These are phyloP conservation scores for Ovibos moschatus DNA, from an alignment of 2,113 vertebrate species.

Conservation along the genomic window DNA sequence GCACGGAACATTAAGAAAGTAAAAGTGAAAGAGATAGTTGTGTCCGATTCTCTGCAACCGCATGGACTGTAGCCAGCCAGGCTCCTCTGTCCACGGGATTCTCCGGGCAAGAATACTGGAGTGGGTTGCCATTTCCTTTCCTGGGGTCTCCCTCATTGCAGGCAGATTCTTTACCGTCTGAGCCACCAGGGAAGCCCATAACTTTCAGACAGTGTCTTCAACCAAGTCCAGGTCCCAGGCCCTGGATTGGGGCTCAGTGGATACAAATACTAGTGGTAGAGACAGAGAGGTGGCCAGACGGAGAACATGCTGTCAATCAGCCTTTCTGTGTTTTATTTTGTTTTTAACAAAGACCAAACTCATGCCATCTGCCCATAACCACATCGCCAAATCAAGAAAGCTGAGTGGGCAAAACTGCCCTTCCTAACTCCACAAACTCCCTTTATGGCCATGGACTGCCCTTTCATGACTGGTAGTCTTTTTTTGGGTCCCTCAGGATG, in stretches of 20 bases:
- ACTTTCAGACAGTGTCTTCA: not conserved
- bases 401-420: not conserved
- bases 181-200: not conserved
- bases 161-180: not conserved
- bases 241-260: not conserved
- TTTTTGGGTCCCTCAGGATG: not conserved
- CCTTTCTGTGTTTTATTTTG: not conserved
- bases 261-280: not conserved
- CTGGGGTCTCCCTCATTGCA: not conserved
- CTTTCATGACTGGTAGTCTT: not conserved
- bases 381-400: not conserved
- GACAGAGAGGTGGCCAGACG: not conserved
- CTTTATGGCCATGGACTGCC: not conserved
- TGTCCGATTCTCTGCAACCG: accelerated
- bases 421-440: not conserved
- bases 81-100: not conserved
- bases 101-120: not conserved
- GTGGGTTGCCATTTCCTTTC: not conserved
- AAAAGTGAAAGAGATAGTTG: not conserved
- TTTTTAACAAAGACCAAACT: not conserved
- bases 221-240: not conserved
- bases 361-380: not conserved
- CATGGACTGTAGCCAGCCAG: not conserved
- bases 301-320: not conserved
- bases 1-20: not conserved